Base-by-base conservation (phyloP, 2,113 vertebrate genomes). In the Cebidichthys violaceus region DNA sequence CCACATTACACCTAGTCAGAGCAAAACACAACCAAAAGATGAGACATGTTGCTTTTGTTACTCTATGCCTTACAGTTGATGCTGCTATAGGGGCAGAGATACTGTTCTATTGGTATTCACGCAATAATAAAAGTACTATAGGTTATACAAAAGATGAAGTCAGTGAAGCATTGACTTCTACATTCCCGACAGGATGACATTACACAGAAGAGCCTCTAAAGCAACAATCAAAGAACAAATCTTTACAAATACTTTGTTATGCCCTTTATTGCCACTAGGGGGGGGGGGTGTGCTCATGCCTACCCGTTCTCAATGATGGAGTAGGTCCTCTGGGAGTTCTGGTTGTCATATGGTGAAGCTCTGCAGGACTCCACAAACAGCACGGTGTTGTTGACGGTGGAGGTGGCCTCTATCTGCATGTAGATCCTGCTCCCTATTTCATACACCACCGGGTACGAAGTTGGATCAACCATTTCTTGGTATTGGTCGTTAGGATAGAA, bases 301-400 rank as follows among this genome's bases (percentile, higher is more conserved):
- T 76, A 95, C 95, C 95, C 95, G 15, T 95, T 88, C 18, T 89
- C 77, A 43, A 95, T 93, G 91, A 96, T 91, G 82, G 90, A 15
- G 77, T 96, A 95, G 22, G 85, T 86, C 8, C 70, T 57, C 0
- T n/a, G 59, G 64, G 76, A 92, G 68, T 86, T 91, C 9, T 93
- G 89, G 82, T 90, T 92, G 86, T 95, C 94, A 3, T 93, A 93
- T 0, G 94, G 95, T 1, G 93, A 68, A 15, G 94, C 94, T 20
- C 62, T 89, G 90, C 94, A 96, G 52, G 94, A 94, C 81, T 95
- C 93, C 45, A 95, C 91, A 71, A 96, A 95, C 79, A 96, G 84
- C 87, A 90, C 81, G 0, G 93, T 94, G 86, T 91, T 90, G 67
- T 84, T 82, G 79, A 94, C 1, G 0, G 89, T 47, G 10, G 91